Percentiles rank a stretch among this genome's conserved stretches.
Conservation (phyloP, 2,113 vertebrate species). For the Chionomys nivalis region DNA sequence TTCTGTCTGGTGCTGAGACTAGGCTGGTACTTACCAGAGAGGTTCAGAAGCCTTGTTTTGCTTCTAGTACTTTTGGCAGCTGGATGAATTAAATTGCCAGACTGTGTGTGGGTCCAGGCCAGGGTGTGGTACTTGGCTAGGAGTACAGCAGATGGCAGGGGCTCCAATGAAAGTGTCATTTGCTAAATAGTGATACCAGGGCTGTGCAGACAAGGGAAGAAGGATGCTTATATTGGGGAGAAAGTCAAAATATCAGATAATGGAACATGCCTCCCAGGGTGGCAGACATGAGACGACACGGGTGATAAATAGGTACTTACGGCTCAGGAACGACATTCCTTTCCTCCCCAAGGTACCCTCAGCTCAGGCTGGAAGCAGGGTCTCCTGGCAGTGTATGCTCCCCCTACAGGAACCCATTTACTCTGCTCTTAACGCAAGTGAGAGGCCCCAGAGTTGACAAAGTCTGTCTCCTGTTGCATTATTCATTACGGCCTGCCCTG, state of each 20-base stretch:
- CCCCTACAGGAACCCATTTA: neutral
- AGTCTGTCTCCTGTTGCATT: neutral
- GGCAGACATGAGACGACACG: neutral
- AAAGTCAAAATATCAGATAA: neutral
- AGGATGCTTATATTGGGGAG: neutral
- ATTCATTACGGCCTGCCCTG: neutral
- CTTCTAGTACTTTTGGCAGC: neutral
- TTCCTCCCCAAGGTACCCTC: neutral
- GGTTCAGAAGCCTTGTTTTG: neutral
- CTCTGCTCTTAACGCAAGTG: neutral
- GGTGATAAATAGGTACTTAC: neutral
- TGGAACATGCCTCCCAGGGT: neutral
- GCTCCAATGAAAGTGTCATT: neutral
- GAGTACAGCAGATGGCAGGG: neutral
- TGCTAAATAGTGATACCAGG: neutral
- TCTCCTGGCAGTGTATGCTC: neutral
- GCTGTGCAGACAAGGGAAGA: accelerated
- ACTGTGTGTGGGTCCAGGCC: neutral
- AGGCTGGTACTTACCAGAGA: neutral
- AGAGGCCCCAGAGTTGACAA: neutral
- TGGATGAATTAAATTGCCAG: neutral
- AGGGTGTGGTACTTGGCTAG: neutral
- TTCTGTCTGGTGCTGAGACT: neutral
- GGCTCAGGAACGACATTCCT: neutral
- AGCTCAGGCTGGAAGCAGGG: neutral